Evolutionary conservation across 2,113 vertebrate genomes (phyloP).

Genomic region (Tetraodon nigroviridis): DNA sequence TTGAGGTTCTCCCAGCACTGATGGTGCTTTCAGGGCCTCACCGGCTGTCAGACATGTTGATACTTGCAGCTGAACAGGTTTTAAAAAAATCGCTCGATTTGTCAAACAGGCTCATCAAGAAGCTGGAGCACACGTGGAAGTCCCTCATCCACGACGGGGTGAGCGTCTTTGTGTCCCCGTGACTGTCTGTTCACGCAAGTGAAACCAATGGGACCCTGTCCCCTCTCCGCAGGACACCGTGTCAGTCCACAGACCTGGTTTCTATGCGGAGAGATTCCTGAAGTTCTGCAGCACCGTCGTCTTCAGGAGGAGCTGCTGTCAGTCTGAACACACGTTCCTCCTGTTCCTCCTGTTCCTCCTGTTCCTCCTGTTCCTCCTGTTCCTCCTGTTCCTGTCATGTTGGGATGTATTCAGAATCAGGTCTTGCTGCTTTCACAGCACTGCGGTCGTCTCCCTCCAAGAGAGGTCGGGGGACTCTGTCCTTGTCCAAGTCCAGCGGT

Average conservation of each 20-base stretch:
- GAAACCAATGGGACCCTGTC: background rate
- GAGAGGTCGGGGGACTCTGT: slow-evolving; percentile 82
- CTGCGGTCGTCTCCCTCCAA: slow-evolving; percentile 93
- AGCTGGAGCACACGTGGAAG: slow-evolving; percentile 97
- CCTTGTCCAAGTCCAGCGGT: slow-evolving; percentile 76
- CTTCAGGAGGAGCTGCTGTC: slow-evolving; percentile 93
- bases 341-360: too few relatives aligned
- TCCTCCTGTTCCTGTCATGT: too few relatives aligned
- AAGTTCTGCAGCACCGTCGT: slow-evolving; percentile 92
- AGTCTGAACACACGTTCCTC: slow-evolving; percentile 55
- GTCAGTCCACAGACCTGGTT: slow-evolving; percentile 92
- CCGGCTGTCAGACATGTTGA: slow-evolving; percentile 19
- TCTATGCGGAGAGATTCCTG: slow-evolving; percentile 96
- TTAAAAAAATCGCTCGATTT: slow-evolving; percentile 37
- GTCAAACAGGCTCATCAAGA: slow-evolving; percentile 88
- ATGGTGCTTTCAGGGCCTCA: background rate
- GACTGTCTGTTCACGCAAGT: slow-evolving; percentile 5
- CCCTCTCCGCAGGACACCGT: slow-evolving; percentile 83
- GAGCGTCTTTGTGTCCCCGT: slow-evolving; percentile 60
- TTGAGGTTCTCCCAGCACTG: too few relatives aligned
- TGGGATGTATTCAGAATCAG: background rate
- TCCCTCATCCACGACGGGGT: slow-evolving; percentile 97
- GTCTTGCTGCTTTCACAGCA: slow-evolving; percentile 66
- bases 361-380: too few relatives aligned
- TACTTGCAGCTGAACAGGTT: slow-evolving; percentile 6